These are phyloP conservation scores for Nipponia nippon DNA, from an alignment of 2,113 vertebrate species.

Conservation along the genomic window DNA sequence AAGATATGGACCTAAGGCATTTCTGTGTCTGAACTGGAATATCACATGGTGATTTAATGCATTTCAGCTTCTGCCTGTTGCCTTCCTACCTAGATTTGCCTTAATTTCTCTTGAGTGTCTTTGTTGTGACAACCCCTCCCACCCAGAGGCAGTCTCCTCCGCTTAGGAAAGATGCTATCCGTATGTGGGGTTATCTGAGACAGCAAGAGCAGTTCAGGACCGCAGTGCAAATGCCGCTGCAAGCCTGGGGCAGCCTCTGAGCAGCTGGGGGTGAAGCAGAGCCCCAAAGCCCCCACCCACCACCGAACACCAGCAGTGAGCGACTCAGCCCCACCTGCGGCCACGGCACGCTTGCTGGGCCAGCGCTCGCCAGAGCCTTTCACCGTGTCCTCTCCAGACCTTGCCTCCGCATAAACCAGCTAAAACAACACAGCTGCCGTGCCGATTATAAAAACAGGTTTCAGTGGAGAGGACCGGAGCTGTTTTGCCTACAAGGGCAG, in stretches of 20 bases:
- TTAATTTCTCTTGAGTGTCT: neutral
- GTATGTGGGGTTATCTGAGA: neutral
- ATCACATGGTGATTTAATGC: neutral
- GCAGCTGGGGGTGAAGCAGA: neutral
- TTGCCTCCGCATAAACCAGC: neutral
- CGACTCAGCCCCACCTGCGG: accelerated
- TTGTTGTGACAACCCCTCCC: neutral
- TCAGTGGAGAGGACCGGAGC: neutral
- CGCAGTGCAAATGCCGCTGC: neutral
- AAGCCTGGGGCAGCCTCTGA: neutral
- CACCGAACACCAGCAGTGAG: accelerated
- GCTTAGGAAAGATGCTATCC: neutral
- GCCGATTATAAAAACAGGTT: conserved; percentile 22
- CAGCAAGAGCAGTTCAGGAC: neutral
- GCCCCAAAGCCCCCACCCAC: neutral
- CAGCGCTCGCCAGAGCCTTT: accelerated
- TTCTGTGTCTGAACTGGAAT: neutral
- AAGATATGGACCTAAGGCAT: neutral
- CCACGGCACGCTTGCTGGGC: accelerated
- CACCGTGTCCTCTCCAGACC: neutral
- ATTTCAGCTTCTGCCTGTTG: neutral
- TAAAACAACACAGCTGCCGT: conserved; percentile 57
- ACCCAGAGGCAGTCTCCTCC: neutral
- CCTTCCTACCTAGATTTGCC: neutral
- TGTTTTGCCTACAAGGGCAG: conserved; percentile 32